A percentile compares a stretch with the other conserved stretches of the same genome.
Evolutionary conservation across 2,888 invertebrate genomes (phyloP).

Genomic region (Hoplodrina blanda): DNA sequence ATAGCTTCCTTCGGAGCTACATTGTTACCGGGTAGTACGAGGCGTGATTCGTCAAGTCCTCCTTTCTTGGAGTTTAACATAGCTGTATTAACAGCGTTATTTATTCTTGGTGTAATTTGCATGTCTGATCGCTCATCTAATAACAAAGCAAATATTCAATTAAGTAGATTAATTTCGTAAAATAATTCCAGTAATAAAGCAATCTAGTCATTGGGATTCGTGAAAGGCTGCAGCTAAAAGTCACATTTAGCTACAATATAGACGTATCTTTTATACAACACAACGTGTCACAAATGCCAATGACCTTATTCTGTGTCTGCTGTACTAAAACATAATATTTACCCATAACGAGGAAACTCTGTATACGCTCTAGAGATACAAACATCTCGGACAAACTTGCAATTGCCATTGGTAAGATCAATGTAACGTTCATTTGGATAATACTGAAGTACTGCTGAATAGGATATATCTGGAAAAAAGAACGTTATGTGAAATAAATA

Average conservation of each 20-base stretch:
- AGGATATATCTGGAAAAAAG: slow-evolving; percentile 89
- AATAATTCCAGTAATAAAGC: neutral
- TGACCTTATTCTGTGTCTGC: slow-evolving; percentile 15
- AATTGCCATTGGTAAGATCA: slow-evolving; percentile 90
- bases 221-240: neutral
- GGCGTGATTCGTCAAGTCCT: slow-evolving; percentile 47
- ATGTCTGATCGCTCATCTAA: slow-evolving; percentile 82
- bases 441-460: slow-evolving; percentile 91
- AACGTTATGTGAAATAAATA: neutral
- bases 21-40: slow-evolving; percentile 45
- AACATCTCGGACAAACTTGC: slow-evolving; percentile 90
- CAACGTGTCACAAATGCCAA: slow-evolving; percentile 16
- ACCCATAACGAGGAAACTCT: slow-evolving; percentile 89
- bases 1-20: slow-evolving; percentile 22
- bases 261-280: slow-evolving; percentile 24
- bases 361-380: slow-evolving; percentile 90
- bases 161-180: neutral
- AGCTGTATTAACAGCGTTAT: slow-evolving; percentile 61
- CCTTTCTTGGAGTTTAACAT: slow-evolving; percentile 70
- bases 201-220: slow-evolving; percentile 3
- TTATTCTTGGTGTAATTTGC: slow-evolving; percentile 57
- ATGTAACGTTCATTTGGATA: slow-evolving; percentile 90
- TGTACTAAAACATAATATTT: slow-evolving; percentile 58
- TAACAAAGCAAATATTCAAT: slow-evolving; percentile 3
- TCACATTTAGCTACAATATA: slow-evolving; percentile 8